Evolutionary conservation across 2,888 invertebrate genomes (phyloP), one percentile per base, ranked within the genome.

Genomic region (Ecliptopera silaceata): DNA sequence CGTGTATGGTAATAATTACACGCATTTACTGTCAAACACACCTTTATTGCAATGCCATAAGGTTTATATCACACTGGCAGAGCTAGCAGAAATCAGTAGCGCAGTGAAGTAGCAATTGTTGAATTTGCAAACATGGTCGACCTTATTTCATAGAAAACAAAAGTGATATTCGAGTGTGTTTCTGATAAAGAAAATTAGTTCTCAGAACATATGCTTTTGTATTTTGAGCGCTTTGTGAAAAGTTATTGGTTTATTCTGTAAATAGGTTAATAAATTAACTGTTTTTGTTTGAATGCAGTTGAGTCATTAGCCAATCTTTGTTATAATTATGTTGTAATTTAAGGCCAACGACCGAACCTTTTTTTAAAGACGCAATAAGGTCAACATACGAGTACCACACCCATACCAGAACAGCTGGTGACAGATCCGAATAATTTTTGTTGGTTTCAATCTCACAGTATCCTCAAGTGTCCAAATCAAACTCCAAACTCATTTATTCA

Each of bases 211-310:
- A 47, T 52, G 59, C 51, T 55, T 52, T 56, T 56, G 56, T 49
- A 50, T 50, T 43, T 26, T 51, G 53, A 55, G 43, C 59, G 60
- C 59, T 68, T 58, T 64, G 63, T 60, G 48, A 43, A 48, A 50
- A 59, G 56, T 58, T 60, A 61, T 58, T 36, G 54, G 56, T 54
- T 50, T 49, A 50, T 54, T 57, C 56, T 60, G 52, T 60, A 63
- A 57, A 65, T 63, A 61, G 63, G 61, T 58, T 55, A 59, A 60
- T 63, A 56, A 56, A 61, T 61, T 45, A 59, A 49, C 26, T 49
- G 34, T 32, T 64, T 61, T 63, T 59, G 54, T 61, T 56, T 56
- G 47, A 34, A 45, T 53, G 55, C 58, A 31, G 58, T 55, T 55
- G 59, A 62, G 36, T 62, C 59, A 56, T 56, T 50, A 49, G 52